A percentile compares a stretch with the other conserved stretches of the same genome.
phyloP scores from a whole-genome alignment of 2,888 invertebrate genomes.

The Drosophila hamatofila region DNA sequence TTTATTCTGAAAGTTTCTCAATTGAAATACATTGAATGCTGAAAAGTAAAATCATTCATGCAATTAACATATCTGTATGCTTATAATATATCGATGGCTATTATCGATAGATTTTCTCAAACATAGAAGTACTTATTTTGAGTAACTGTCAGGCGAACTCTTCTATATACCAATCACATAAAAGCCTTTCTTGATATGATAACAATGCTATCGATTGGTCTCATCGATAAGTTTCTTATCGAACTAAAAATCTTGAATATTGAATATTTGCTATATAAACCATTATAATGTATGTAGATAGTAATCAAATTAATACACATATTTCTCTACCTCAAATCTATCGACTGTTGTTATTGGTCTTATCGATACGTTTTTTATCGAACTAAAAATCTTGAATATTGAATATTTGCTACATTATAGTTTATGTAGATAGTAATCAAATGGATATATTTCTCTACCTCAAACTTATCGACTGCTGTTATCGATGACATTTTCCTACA shows the following conservation, averaged over 20 bases:
- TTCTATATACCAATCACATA: no score
- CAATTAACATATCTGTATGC: no score
- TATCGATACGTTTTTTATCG: neutral
- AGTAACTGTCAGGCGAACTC: no score
- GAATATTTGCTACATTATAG: neutral
- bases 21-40: no score
- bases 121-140: no score
- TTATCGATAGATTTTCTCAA: neutral
- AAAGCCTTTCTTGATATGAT: no score
- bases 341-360: constrained; percentile 3
- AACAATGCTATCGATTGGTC: no score
- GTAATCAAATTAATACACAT: no score
- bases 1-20: no score
- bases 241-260: neutral
- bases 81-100: neutral
- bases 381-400: neutral
- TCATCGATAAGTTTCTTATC: neutral
- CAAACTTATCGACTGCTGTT: neutral
- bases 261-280: neutral
- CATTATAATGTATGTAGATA: no score
- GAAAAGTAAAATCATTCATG: no score
- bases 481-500: constrained; percentile 32
- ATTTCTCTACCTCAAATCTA: neutral
- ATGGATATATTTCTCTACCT: neutral
- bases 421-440: no score